Evolutionary conservation across 1,140 invertebrate species (phyloP).

Genomic region (Anoplophora glabripennis): DNA sequence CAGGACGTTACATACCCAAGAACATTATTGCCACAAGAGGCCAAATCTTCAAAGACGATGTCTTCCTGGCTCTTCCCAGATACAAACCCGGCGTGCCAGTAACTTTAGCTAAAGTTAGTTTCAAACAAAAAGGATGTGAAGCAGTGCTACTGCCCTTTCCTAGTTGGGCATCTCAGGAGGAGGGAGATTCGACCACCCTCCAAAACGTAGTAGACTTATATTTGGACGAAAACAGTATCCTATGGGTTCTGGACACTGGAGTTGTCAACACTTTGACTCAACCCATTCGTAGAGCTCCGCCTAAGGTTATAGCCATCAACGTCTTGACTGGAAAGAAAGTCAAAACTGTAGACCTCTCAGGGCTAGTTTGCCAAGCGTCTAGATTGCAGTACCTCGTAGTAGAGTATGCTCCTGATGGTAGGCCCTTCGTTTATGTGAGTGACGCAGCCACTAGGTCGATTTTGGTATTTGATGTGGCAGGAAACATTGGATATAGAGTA

Average conservation of each 20-base stretch:
- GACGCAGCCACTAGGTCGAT: constrained; percentile 62
- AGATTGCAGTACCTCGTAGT: constrained; percentile 59
- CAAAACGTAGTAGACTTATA: constrained; percentile 61
- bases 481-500: constrained; percentile 57
- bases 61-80: constrained; percentile 56
- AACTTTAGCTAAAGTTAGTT: constrained; percentile 53
- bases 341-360: constrained; percentile 56
- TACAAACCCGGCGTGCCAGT: constrained; percentile 56
- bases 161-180: constrained; percentile 59
- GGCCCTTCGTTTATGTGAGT: constrained; percentile 58
- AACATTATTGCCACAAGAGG: constrained; percentile 59
- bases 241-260: constrained; percentile 63
- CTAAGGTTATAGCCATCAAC: constrained; percentile 58
- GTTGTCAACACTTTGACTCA: constrained; percentile 56
- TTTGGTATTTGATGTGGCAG: constrained; percentile 61
- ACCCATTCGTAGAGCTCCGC: constrained; percentile 53
- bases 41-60: constrained; percentile 55
- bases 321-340: constrained; percentile 57
- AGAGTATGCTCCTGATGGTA: constrained; percentile 55
- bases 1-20: constrained; percentile 56
- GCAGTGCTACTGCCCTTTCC: constrained; percentile 55
- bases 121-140: constrained; percentile 49
- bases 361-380: constrained; percentile 51
- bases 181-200: constrained; percentile 56
- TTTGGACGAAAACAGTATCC: constrained; percentile 54